A percentile compares a stretch with the other conserved stretches of the same genome.
Conservation (phyloP, 2,888 invertebrate genomes). For the Acanthosepion pharaonis region DNA sequence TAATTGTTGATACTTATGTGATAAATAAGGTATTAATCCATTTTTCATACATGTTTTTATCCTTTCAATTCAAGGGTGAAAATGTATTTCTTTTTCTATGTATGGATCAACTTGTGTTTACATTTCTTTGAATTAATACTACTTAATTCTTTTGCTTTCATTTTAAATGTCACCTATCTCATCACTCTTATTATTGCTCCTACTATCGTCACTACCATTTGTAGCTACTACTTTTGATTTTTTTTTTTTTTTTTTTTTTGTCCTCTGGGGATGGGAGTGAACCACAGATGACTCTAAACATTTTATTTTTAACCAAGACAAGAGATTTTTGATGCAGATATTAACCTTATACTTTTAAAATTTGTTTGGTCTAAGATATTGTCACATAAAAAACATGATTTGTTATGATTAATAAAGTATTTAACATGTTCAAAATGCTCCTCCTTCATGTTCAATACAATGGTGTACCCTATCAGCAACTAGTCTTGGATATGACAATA, state of each 20-base stretch:
- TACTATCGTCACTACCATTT: background rate
- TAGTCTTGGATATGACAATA: too few species aligned
- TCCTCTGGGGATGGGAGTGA: background rate
- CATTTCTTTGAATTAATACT: background rate
- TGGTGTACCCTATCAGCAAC: too few species aligned
- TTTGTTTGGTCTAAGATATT: background rate
- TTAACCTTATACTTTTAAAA: background rate
- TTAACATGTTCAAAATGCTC: too few species aligned
- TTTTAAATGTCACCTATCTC: background rate
- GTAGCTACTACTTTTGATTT: background rate
- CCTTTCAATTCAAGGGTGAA: background rate
- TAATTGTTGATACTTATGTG: conserved; percentile 33
- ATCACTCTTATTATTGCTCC: background rate
- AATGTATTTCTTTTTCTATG: background rate
- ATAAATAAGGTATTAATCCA: conserved; percentile 9
- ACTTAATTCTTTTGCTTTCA: background rate
- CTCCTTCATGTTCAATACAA: too few species aligned
- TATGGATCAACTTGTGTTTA: background rate
- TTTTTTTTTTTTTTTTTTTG: background rate
- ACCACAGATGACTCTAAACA: background rate
- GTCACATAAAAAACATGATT: too few species aligned
- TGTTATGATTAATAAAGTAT: too few species aligned
- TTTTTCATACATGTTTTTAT: background rate
- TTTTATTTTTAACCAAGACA: background rate
- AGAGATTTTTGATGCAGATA: background rate